These are phyloP conservation scores for Diachasma alloeum DNA, from an alignment of 1,140 invertebrate genomes.

Conservation along the genomic window DNA sequence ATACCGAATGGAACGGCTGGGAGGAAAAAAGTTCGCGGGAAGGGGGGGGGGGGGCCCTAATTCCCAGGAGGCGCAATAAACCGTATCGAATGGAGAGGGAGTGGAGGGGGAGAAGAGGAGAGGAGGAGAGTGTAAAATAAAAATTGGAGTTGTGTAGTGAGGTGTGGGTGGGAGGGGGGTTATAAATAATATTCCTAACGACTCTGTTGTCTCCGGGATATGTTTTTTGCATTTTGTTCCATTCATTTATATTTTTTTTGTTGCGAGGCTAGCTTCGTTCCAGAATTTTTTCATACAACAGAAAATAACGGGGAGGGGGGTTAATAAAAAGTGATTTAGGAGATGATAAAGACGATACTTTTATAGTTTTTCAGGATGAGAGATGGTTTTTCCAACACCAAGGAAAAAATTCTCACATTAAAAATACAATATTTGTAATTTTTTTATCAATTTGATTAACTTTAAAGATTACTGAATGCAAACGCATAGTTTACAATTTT, in stretches of 20 bases:
- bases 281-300: background rate
- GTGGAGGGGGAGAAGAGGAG: background rate
- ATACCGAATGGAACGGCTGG: background rate
- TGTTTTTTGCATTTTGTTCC: background rate
- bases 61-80: constrained; percentile 23
- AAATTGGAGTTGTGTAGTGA: background rate
- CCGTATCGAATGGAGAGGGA: constrained; percentile 1
- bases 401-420: background rate
- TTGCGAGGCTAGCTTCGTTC: constrained; percentile 1
- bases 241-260: constrained; percentile 3
- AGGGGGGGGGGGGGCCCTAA: constrained; percentile 12
- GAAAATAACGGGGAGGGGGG: background rate
- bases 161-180: background rate
- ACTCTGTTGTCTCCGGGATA: constrained; percentile 9
- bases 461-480: too few species aligned
- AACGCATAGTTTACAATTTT: too few species aligned
- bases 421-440: background rate
- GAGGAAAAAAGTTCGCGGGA: background rate
- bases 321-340: background rate
- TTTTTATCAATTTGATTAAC: background rate
- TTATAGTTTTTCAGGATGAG: background rate
- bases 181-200: constrained; percentile 12
- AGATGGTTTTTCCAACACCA: background rate
- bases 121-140: constrained; percentile 21
- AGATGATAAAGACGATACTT: background rate